Evolutionary conservation across 2,113 vertebrate species (phyloP), one percentile per base, ranked within the genome.

Genomic region (Callipepla californica): DNA sequence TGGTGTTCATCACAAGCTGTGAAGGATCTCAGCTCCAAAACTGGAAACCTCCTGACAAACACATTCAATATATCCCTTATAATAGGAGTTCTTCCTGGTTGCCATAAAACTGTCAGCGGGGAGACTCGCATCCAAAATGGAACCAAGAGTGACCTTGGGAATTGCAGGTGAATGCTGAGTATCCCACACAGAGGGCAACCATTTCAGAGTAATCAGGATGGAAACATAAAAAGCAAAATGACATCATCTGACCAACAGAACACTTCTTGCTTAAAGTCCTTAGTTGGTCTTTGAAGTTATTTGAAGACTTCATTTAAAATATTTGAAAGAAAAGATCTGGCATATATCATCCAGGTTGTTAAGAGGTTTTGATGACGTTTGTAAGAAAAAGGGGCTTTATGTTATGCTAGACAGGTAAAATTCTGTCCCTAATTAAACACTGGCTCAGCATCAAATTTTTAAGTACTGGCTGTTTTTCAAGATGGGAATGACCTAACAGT

Each of bases 1-100:
- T 95, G 86, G 92, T 73, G 40, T 44, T 96, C 66, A 48, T 91
- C 69, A 76, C 40, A 90, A 96, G 61, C 85, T 77, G 59, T 82
- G 67, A 68, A 61, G 57, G 67, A 75, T 80, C 90, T 91, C 87
- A 58, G 62, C 61, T 94, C 90, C 66, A 75, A 86, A 90, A 74
- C 80, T 67, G 76, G 79, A 94, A 89, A 73, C 11, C n/a, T 93
- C 80, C 69, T 79, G 57, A 78, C 47, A 94, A 91, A 95, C 76
- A 85, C 66, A 83, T 70, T 58, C 63, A 86, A 62, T 53, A 22
- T 67, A 88, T 81, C 32, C 74, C 74, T 91, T 89, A 92, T 94
- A 94, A 94, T 32, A 92, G 57, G 66, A 86, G 32, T 38, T 47
- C 67, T 77, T 92, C 59, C 57, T 38, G 32, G 13, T 74, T 85